Base-by-base conservation (phyloP, 2,888 invertebrate genomes). In the Eupelmus urozonus region DNA sequence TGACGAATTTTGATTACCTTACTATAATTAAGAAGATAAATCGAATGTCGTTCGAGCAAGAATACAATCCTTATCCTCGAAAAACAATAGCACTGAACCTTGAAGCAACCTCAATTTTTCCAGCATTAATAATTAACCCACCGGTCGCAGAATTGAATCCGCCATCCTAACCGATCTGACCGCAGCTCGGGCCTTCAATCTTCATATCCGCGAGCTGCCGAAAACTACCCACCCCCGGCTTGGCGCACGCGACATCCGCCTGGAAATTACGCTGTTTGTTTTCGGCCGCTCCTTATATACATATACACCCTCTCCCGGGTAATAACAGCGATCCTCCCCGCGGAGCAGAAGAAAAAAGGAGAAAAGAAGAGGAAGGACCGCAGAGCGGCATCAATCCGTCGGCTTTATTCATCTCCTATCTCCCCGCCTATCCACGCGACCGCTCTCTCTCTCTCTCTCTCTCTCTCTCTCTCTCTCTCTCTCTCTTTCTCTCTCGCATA, bases 351-450 rank as follows among this genome's bases (percentile, higher is more conserved):
- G 57, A 55, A 34, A n/a, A 23, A 49, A 18, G 13, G 16, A 11
- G 18, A 25, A 9, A 16, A 34, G 4, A 0, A 20, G 5, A 49
- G 49, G 20, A 20, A 23, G n/a, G 20, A 49, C 82, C 81, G 80
- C 80, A 81, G 81, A 81, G 82, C 80, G 81, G 83, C 82, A 81
- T 81, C 83, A 82, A 81, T 80, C 81, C 80, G 77, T 83, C 82
- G 65, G 25, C 53, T 78, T 62, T 45, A 77, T 67, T 77, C 60
- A 72, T 76, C 63, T 70, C 53, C 29, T 59, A 20, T 59, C 42
- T 86, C 87, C 85, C 87, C 88, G 87, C 88, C 88, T 88, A 87
- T 88, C 89, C 88, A 89, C 89, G 89, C 89, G 89, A 89, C 89
- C 87, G 85, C 88, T 49, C 45, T 49, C 42, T 16, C 53, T 2